Conservation (phyloP, 2,888 invertebrate genomes). For the Polydrusus pterygomalis region DNA sequence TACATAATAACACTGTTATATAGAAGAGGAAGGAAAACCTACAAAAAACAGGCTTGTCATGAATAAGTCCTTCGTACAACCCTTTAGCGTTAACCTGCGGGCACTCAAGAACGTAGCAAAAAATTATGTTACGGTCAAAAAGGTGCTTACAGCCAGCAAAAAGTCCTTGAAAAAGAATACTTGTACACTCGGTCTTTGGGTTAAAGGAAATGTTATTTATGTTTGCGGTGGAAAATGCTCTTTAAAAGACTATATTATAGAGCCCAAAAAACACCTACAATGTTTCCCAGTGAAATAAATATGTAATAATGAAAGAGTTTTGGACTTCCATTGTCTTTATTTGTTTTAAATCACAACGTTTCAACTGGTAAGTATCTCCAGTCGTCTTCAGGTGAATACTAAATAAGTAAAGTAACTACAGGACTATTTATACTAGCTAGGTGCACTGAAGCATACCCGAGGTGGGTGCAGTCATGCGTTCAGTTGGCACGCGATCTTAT, state of each 20-base stretch:
- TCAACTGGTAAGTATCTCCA: too few relatives aligned
- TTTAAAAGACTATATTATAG: background rate
- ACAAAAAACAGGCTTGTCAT: background rate
- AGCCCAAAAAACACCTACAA: background rate
- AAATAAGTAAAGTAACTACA: too few relatives aligned
- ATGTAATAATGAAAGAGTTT: too few relatives aligned
- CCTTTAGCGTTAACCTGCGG: slow-evolving; percentile 1
- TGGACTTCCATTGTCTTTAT: too few relatives aligned
- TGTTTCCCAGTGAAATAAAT: too few relatives aligned
- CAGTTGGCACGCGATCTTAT: too few relatives aligned
- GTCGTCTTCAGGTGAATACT: too few relatives aligned
- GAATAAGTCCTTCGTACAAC: slow-evolving; percentile 2
- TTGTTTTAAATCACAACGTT: too few relatives aligned
- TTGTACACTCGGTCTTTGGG: background rate
- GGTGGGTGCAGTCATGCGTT: too few relatives aligned
- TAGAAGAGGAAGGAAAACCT: background rate
- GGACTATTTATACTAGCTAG: too few relatives aligned
- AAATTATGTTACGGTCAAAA: slow-evolving; percentile 33
- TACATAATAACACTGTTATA: too few relatives aligned
- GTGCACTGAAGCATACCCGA: too few relatives aligned
- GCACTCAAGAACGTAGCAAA: background rate
- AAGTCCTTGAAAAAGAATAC: slow-evolving; percentile 20
- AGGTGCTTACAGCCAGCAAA: slow-evolving; percentile 24
- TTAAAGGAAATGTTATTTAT: slow-evolving; percentile 1
- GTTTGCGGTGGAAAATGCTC: background rate